These are phyloP conservation scores for Boulengeromyrus knoepffleri DNA, from an alignment of 2,113 vertebrate species.

Conservation along the genomic window DNA sequence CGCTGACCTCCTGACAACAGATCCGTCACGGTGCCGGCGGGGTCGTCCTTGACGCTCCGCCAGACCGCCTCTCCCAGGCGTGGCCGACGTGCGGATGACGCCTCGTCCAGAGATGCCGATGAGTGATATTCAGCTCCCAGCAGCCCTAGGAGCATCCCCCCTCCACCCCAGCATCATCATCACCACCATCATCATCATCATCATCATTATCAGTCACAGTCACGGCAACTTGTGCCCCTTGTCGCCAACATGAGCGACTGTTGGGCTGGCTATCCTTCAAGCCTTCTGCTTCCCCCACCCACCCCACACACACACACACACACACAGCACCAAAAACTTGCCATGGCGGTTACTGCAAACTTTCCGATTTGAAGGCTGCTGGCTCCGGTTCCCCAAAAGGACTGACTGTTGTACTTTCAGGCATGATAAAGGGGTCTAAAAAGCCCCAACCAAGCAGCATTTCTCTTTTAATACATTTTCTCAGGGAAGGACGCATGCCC, in stretches of 20 bases:
- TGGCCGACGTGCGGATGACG: neutral
- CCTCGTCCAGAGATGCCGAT: neutral
- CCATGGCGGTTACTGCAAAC: slow-evolving; percentile 25
- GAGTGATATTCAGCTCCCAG: slow-evolving; percentile 45
- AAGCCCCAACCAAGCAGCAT: neutral
- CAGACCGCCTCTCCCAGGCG: neutral
- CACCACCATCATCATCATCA: slow-evolving; percentile 21
- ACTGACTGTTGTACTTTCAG: neutral
- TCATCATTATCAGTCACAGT: slow-evolving; percentile 54
- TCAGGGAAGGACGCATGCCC: neutral
- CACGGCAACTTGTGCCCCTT: slow-evolving; percentile 49
- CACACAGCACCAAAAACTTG: neutral
- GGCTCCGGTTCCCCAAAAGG: neutral
- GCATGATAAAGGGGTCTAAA: neutral
- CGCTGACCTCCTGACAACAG: slow-evolving; percentile 26
- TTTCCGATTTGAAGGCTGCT: slow-evolving; percentile 8
- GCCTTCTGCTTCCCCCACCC: slow-evolving; percentile 42
- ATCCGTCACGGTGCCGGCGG: slow-evolving; percentile 33
- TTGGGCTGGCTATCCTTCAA: slow-evolving; percentile 42
- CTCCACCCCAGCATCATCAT: slow-evolving; percentile 34
- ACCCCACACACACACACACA: slow-evolving; percentile 6
- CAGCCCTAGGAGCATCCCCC: slow-evolving; percentile 35
- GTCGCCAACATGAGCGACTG: slow-evolving; percentile 57
- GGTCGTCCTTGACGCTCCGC: slow-evolving; percentile 27
- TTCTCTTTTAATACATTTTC: neutral